Conservation (phyloP, 2,113 vertebrate species). For the Dipodomys ordii region DNA sequence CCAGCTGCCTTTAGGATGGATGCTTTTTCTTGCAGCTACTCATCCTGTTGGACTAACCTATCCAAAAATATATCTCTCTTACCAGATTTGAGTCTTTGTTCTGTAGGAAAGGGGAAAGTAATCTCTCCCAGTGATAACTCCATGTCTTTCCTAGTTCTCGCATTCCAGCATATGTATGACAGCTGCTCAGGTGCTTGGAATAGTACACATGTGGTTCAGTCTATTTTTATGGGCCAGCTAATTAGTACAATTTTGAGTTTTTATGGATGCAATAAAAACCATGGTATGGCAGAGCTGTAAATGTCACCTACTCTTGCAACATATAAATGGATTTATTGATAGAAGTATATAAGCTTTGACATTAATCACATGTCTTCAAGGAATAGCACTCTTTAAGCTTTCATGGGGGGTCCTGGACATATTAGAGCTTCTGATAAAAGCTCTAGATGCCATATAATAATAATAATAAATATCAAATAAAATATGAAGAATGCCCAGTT, state of each 20-base stretch:
- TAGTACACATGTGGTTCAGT: neutral
- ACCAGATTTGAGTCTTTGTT: constrained; percentile 29
- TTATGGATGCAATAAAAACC: constrained; percentile 64
- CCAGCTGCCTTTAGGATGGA: neutral
- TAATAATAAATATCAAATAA: too few relatives aligned
- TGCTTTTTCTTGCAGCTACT: neutral
- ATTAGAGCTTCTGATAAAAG: neutral
- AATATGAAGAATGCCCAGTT: neutral
- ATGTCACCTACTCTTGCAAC: constrained; percentile 26
- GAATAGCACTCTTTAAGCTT: neutral
- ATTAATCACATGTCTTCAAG: constrained; percentile 7
- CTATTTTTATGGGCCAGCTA: constrained; percentile 60
- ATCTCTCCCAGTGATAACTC: constrained; percentile 17
- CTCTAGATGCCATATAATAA: neutral
- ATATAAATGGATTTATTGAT: constrained; percentile 49
- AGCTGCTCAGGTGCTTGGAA: constrained; percentile 26
- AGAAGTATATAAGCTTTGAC: neutral
- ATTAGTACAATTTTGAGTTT: constrained; percentile 65
- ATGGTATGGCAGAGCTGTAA: constrained; percentile 40
- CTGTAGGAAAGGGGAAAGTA: neutral
- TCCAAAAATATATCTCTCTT: neutral
- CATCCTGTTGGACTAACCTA: neutral
- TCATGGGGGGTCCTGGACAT: neutral
- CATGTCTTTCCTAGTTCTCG: neutral
- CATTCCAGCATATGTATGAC: neutral